Base-by-base conservation (phyloP, 2,797 vertebrate species). In the Anomalospiza imberbis region DNA sequence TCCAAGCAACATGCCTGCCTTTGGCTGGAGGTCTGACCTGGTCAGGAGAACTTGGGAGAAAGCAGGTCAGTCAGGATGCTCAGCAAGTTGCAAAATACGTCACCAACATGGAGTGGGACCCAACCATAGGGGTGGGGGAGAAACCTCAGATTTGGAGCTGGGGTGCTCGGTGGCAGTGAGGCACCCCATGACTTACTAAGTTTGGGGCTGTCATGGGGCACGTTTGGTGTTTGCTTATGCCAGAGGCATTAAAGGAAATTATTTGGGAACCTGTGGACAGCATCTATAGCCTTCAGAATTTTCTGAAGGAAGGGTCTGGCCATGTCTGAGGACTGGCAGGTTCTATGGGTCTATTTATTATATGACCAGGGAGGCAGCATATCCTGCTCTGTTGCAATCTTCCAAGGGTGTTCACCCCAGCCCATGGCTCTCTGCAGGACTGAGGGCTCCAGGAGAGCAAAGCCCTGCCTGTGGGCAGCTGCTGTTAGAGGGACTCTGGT, bases 221-320 rank as follows among this genome's bases (percentile, higher is more conserved):
- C 0, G 0, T 38, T 58, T 22, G 7, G 36, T n/a, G 20, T 28
- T 62, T 51, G 40, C 21, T 67, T 3, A 1, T 38, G 22, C 40
- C 48, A 58, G 48, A 62, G 44, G 22, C 3, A 0, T 51, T 65
- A 32, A 34, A 68, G 24, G 51, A 50, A 10, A 38, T 66, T 20
- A 72, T 24, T 0, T 58, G 63, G 40, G 55, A 42, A 67, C 17
- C 17, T 3, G 2, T 6, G 36, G 78, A 20, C 51, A 57, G 40
- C 1, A 2, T 34, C 38, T 3, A 1, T 17, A 60, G 66, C 48
- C 40, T 21, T 34, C 48, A 48, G 40, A 42, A 44, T 66, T 53
- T 55, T 68, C 63, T 57, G 26, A 53, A 74, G 67, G 61, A 75
- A 38, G 16, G 13, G 22, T 36, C 54, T 44, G 31, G 48, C 55